Evolutionary conservation across 2,113 vertebrate genomes (phyloP).

Genomic region (Hippocampus zosterae): DNA sequence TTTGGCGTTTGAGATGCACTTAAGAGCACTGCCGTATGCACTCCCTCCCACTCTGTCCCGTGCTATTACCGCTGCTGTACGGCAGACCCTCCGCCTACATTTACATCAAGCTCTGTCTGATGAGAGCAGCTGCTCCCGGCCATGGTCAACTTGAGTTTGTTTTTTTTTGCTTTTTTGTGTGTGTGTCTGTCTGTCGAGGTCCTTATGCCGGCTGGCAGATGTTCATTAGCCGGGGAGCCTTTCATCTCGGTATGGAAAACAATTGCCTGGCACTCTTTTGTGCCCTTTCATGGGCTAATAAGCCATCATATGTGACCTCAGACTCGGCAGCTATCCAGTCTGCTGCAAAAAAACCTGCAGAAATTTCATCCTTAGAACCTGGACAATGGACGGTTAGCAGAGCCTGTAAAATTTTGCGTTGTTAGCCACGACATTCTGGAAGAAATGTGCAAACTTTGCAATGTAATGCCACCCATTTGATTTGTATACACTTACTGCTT

Average conservation of each 20-base stretch:
- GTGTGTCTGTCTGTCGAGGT: slow-evolving; percentile 60
- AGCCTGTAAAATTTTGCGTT: slow-evolving; percentile 17
- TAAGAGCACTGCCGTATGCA: slow-evolving; percentile 30
- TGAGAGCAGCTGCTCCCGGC: slow-evolving; percentile 71
- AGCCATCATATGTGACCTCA: slow-evolving; percentile 66
- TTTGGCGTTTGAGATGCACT: slow-evolving; percentile 48
- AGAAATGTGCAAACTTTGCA: background rate
- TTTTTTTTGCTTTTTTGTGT: slow-evolving; percentile 1
- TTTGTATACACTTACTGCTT: too few relatives aligned
- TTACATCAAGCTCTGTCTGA: slow-evolving; percentile 71
- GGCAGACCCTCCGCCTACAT: slow-evolving; percentile 58
- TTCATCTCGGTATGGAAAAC: slow-evolving; percentile 76
- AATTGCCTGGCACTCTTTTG: slow-evolving; percentile 70
- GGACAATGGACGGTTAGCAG: slow-evolving; percentile 28
- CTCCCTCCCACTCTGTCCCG: slow-evolving; percentile 30
- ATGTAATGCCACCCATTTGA: too few relatives aligned
- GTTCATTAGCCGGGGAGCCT: slow-evolving; percentile 74
- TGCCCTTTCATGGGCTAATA: slow-evolving; percentile 70
- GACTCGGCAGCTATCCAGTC: slow-evolving; percentile 57
- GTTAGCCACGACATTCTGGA: background rate
- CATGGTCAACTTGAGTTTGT: slow-evolving; percentile 67
- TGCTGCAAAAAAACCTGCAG: slow-evolving; percentile 44
- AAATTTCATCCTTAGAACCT: slow-evolving; percentile 37
- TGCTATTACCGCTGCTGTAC: slow-evolving; percentile 45
- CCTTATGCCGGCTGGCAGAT: slow-evolving; percentile 73